Base-by-base conservation (phyloP, 2,113 vertebrate species). In the Apodemus speciosus region DNA sequence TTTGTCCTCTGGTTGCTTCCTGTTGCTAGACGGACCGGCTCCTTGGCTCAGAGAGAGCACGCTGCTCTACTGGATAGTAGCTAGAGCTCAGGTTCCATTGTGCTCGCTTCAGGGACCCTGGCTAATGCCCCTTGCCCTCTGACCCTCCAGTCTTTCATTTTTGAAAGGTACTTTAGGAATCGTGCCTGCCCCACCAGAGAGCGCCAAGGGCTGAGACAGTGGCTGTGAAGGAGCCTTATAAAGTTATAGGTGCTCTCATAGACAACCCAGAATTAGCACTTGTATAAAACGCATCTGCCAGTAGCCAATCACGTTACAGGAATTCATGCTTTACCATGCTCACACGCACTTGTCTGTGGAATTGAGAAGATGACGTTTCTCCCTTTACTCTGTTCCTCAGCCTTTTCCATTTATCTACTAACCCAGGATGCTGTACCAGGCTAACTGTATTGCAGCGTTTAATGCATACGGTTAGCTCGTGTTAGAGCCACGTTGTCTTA, bases 361-460 rank as follows among this genome's bases (percentile, higher is more conserved):
- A 73, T 72, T 25, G 60, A 90, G 90, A 75, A 13, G 11, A 0
- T 11, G 27, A 21, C n/a, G 16, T 0, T 18, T 5, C 13, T 23
- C 16, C 10, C 1, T 35, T 64, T 32, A 66, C 21, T 85, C 43
- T 87, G 1, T 84, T 75, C 11, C 4, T 84, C 30, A 85, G 2
- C 40, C 30, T 73, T 90, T 92, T 90, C 30, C 10, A 89, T 71
- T 25, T 43, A 43, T 49, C 30, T 51, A 9, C 49, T 86, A 81
- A 90, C 73, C 32, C 49, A 46, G 1, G 30, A 2, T 64, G 40
- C 27, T 53, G 58, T 81, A 64, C 43, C 20, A 56, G 68, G 9
- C 75, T 60, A 85, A 10, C 81, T 95, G 46, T 62, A 64, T 88
- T 93, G 43, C 25, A 89, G 92, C 83, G 89, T 6, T 85, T 89